These are phyloP conservation scores for Rhynchonycteris naso DNA, from an alignment of 2,797 vertebrate species.

Conservation along the genomic window DNA sequence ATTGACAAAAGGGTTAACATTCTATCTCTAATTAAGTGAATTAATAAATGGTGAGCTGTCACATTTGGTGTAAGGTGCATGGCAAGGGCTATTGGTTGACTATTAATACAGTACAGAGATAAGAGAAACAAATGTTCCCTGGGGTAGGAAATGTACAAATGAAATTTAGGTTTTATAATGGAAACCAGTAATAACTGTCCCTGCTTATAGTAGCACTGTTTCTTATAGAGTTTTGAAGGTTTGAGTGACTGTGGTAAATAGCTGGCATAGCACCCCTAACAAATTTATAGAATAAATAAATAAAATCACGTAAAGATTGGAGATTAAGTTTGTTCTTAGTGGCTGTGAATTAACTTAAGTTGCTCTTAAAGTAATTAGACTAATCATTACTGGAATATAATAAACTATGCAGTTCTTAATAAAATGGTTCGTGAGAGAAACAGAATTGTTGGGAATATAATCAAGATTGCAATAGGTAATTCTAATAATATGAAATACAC, in stretches of 20 bases:
- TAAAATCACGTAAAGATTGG: not conserved
- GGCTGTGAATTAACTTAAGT: rapidly evolving
- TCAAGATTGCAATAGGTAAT: rapidly evolving
- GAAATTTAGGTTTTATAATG: rapidly evolving
- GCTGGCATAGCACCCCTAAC: not conserved
- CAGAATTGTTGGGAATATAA: rapidly evolving
- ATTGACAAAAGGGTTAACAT: not conserved
- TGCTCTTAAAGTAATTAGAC: rapidly evolving
- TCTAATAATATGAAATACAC: rapidly evolving
- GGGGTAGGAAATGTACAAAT: rapidly evolving
- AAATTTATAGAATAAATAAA: not conserved
- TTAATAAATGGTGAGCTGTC: rapidly evolving
- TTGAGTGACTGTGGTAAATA: not conserved
- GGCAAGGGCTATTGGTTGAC: rapidly evolving
- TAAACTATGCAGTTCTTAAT: rapidly evolving
- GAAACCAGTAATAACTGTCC: not conserved
- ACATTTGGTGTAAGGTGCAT: not conserved
- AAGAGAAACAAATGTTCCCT: rapidly evolving
- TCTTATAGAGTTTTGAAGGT: not conserved
- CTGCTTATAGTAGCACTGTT: not conserved
- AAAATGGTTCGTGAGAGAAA: rapidly evolving
- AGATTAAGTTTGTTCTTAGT: rapidly evolving
- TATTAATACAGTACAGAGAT: rapidly evolving
- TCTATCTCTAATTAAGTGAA: constrained; percentile 56
- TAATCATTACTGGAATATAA: rapidly evolving